phyloP scores from a whole-genome alignment of 1,140 invertebrate genomes.

The Aethina tumida region DNA sequence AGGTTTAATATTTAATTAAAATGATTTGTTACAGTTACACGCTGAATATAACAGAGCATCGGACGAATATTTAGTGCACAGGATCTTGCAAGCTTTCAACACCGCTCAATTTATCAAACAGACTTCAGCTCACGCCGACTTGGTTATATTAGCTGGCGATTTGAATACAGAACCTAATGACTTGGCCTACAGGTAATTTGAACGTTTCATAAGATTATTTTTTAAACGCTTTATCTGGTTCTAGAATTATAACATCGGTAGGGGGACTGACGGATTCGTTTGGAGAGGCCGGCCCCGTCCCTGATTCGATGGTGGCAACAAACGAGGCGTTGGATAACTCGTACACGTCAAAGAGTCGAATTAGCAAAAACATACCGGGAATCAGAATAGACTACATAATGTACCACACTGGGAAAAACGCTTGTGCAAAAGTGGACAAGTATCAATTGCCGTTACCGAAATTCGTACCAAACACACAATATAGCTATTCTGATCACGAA shows the following conservation, averaged over 20 bases:
- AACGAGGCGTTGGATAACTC: conserved; percentile 74
- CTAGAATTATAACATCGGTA: conserved; percentile 43
- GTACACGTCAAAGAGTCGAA: conserved; percentile 53
- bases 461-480: conserved; percentile 56
- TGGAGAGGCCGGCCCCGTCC: conserved; percentile 15
- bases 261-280: conserved; percentile 36
- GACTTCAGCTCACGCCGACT: conserved; percentile 66
- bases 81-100: conserved; percentile 87
- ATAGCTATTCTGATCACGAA: conserved; percentile 87
- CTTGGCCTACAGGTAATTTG: conserved; percentile 59
- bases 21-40: conserved; percentile 61
- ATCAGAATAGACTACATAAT: conserved; percentile 89
- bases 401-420: conserved; percentile 47
- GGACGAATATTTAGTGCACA: conserved; percentile 85
- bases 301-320: conserved; percentile 45
- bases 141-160: conserved; percentile 83
- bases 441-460: conserved; percentile 63
- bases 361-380: conserved; percentile 54
- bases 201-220: background rate
- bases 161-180: conserved; percentile 84
- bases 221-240: conserved; percentile 19
- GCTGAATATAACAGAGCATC: conserved; percentile 82
- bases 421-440: conserved; percentile 47
- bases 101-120: conserved; percentile 86
- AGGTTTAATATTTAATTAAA: no score